Evolutionary conservation across 1,140 invertebrate species (phyloP).

Genomic region (Gyrodactylus bullatarudis): DNA sequence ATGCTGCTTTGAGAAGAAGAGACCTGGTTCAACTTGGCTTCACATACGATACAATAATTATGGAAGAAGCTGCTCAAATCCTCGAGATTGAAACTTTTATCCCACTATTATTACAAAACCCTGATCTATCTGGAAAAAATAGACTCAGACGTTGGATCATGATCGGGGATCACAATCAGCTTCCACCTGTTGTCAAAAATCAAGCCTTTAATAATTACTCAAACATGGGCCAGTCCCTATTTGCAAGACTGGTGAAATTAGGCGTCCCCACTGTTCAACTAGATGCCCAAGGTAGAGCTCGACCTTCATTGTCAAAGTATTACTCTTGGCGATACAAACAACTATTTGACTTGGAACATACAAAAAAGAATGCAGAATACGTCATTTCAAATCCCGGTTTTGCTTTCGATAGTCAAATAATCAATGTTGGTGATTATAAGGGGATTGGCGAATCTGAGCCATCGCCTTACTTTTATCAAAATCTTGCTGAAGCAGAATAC

Average conservation of each 20-base stretch:
- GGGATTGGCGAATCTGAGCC: constrained; percentile 82
- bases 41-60: constrained; percentile 90
- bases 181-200: constrained; percentile 95
- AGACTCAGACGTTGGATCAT: constrained; percentile 95
- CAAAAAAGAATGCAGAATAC: constrained; percentile 45
- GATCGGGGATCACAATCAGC: constrained; percentile 97
- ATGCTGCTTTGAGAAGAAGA: constrained; percentile 73
- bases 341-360: constrained; percentile 58
- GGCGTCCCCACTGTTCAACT: constrained; percentile 81
- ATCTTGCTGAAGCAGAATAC: constrained; percentile 91
- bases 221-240: constrained; percentile 96
- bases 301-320: constrained; percentile 55
- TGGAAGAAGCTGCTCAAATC: constrained; percentile 97
- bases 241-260: constrained; percentile 66
- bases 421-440: constrained; percentile 85
- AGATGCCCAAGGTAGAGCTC: constrained; percentile 74
- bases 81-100: constrained; percentile 98
- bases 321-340: constrained; percentile 94
- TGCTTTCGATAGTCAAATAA: constrained; percentile 59
- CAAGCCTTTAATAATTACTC: constrained; percentile 99
- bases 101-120: constrained; percentile 49
- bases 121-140: constrained; percentile 24
- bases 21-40: constrained; percentile 48
- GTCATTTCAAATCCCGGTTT: constrained; percentile 60
- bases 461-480: constrained; percentile 87